Base-by-base conservation (phyloP, 2,113 vertebrate species). In the Parus major region DNA sequence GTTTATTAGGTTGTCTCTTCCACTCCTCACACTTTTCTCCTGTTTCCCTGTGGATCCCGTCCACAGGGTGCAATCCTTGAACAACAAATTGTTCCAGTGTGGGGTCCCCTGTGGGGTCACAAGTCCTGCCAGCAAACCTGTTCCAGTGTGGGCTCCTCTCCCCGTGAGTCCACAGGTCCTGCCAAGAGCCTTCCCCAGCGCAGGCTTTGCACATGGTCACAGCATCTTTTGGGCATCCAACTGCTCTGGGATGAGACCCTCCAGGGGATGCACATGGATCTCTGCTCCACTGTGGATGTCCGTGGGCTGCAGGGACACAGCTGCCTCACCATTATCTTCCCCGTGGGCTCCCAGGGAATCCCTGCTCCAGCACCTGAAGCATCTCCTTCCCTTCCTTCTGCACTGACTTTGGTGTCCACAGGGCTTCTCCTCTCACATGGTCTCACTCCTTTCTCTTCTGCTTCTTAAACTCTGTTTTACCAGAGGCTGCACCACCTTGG, bases 51-150 rank as follows among this genome's bases (percentile, higher is more conserved):
- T 49, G 63, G 24, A 66, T 41, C 14, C 25, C 18, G 76, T 39
- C 47, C 21, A 27, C 10, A 39, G 15, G 24, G 10, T 33, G 7
- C 17, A 53, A n/a, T 31, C 21, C 46, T 35, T 29, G 39, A 46
- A 28, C 44, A 68, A 17, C 28, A 70, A 46, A 63, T 29, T 46
- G 12, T 33, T 52, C 8, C 44, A 28, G 12, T 15, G 9, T 41
- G 15, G 4, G 8, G 10, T 44, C 4, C 2, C 7, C 15, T 10
- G 27, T 2, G 3, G 23, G 8, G 5, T 23, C 39, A 36, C 22
- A 68, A 44, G 16, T 78, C n/a, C 28, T 61, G 22, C 46, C 39
- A 61, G 55, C 11, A 55, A 53, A n/a, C 10, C 29, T 50, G 4
- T 18, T 78, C 55, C 39, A 39, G 18, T 44, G 10, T 33, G 23